phyloP scores from a whole-genome alignment of 2,888 invertebrate species.

The Tryphoninae sp. region DNA sequence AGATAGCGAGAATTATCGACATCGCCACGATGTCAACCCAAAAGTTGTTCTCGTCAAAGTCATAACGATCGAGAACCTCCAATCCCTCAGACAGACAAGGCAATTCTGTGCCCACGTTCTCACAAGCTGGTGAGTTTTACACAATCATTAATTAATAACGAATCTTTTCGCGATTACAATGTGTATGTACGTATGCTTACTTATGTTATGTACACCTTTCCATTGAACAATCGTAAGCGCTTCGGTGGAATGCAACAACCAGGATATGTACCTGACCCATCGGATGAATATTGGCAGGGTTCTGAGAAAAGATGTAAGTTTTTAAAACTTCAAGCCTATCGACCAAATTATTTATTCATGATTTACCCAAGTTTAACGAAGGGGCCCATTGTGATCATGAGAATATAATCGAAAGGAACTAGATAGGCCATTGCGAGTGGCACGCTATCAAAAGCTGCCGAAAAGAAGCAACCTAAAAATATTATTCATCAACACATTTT shows the following conservation, averaged over 20 bases:
- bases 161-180: neutral
- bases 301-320: constrained; percentile 80
- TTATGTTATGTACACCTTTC: constrained; percentile 88
- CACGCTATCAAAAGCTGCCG: constrained; percentile 91
- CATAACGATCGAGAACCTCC: constrained; percentile 88
- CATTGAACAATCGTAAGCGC: constrained; percentile 92
- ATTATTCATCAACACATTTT: constrained; percentile 9
- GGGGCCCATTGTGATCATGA: constrained; percentile 94
- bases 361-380: constrained; percentile 90
- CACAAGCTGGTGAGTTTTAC: constrained; percentile 83
- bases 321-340: neutral
- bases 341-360: constrained; percentile 1
- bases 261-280: constrained; percentile 91
- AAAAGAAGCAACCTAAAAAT: constrained; percentile 89
- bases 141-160: neutral
- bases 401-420: constrained; percentile 92
- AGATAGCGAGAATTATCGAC: constrained; percentile 85
- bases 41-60: constrained; percentile 86
- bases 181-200: constrained; percentile 82
- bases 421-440: constrained; percentile 91
- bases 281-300: constrained; percentile 87
- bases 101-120: constrained; percentile 83
- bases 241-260: constrained; percentile 94
- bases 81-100: constrained; percentile 89
- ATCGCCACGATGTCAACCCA: constrained; percentile 87